These are phyloP conservation scores for Cyprinodon variegatus DNA, from an alignment of 2,113 vertebrate species.

Conservation along the genomic window DNA sequence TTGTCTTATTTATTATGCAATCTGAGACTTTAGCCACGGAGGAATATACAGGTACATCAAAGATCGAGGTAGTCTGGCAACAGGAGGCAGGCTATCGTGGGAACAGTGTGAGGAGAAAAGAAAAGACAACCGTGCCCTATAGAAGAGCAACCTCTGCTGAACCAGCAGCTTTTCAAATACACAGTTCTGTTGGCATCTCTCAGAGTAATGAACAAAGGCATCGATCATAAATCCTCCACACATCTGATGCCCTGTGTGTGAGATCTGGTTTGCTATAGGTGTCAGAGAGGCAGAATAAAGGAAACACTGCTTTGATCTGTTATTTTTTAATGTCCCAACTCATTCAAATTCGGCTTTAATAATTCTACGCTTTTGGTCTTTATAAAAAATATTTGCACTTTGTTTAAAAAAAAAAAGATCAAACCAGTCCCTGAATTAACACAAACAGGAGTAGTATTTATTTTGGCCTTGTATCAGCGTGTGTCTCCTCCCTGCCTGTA, in stretches of 20 bases:
- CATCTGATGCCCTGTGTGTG: constrained; percentile 18
- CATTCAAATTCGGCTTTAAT: background rate
- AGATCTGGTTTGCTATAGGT: constrained; percentile 18
- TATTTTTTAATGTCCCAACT: background rate
- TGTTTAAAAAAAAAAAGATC: background rate
- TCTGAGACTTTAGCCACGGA: constrained; percentile 50
- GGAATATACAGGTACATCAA: constrained; percentile 60
- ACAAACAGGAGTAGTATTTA: constrained; percentile 17
- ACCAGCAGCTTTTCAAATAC: constrained; percentile 34
- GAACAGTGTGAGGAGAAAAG: constrained; percentile 53
- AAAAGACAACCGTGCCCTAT: constrained; percentile 31
- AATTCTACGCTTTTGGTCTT: background rate
- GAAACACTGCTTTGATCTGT: background rate
- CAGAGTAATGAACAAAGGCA: constrained; percentile 30
- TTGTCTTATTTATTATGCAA: constrained; percentile 65
- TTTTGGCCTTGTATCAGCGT: constrained; percentile 7
- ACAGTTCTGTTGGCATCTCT: constrained; percentile 19
- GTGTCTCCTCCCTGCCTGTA: constrained; percentile 7
- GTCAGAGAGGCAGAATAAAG: background rate
- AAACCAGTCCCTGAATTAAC: constrained; percentile 1
- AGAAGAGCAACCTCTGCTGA: constrained; percentile 41
- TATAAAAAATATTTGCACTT: background rate
- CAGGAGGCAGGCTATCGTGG: constrained; percentile 52
- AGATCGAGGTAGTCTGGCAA: constrained; percentile 45
- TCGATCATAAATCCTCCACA: constrained; percentile 33